phyloP scores from a whole-genome alignment of 2,888 invertebrate species.

The Cantharis flavilabris region DNA sequence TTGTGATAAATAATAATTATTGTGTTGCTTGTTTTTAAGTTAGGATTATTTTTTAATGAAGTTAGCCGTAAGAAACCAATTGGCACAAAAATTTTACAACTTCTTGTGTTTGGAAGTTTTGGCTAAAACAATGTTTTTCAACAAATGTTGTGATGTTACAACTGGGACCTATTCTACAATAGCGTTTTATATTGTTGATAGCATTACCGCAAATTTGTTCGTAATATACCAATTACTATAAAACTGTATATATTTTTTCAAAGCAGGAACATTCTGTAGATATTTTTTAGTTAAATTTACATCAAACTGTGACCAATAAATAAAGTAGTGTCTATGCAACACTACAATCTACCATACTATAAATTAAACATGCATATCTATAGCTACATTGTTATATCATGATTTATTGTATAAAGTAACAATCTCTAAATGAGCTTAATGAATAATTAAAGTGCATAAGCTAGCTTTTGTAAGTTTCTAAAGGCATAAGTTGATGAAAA shows the following conservation, averaged over 20 bases:
- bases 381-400: constrained; percentile 23
- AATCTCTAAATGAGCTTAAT: constrained; percentile 45
- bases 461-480: constrained; percentile 50
- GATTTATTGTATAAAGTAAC: constrained; percentile 33
- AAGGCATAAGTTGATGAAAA: constrained; percentile 32
- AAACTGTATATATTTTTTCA: constrained; percentile 5
- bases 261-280: background rate
- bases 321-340: background rate
- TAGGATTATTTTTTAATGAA: background rate
- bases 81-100: background rate
- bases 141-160: constrained; percentile 44
- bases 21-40: constrained; percentile 17
- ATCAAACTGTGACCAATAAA: background rate
- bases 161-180: constrained; percentile 48
- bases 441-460: constrained; percentile 34
- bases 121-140: background rate
- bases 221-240: constrained; percentile 18
- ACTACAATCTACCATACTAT: constrained; percentile 9
- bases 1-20: constrained; percentile 28
- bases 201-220: constrained; percentile 27
- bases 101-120: constrained; percentile 16
- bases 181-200: constrained; percentile 37
- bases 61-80: background rate
- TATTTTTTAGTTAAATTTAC: constrained; percentile 1
- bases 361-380: constrained; percentile 27